Evolutionary conservation across 53 echinoderm and acorn worm genomes (phyloP).

Genomic region (Hippasteria phrygiana): DNA sequence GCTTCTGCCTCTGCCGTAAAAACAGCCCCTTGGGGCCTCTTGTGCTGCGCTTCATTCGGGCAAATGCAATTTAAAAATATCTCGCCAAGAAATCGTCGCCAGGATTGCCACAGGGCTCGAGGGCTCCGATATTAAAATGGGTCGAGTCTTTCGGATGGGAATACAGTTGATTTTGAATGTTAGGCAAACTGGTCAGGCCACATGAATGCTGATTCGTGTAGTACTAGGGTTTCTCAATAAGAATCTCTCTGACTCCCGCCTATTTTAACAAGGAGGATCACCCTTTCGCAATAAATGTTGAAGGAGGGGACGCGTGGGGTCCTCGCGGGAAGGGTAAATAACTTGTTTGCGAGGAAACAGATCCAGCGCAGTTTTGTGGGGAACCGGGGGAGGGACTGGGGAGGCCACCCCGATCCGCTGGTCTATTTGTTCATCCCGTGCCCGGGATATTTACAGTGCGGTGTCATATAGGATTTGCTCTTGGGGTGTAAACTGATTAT

Average conservation of each 20-base stretch:
- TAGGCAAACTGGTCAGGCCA: neutral
- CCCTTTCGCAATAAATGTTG: neutral
- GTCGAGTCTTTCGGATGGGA: neutral
- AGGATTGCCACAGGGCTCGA: conserved; percentile 32
- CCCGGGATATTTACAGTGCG: conserved; percentile 19
- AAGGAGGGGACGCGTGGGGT: neutral
- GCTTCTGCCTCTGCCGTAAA: neutral
- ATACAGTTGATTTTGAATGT: neutral
- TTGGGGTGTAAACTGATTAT: conserved; percentile 49
- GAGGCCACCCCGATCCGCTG: neutral
- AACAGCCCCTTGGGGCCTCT: conserved; percentile 26
- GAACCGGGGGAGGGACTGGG: neutral
- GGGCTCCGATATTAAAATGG: conserved; percentile 29
- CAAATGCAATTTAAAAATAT: conserved; percentile 55
- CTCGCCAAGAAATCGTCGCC: conserved; percentile 51
- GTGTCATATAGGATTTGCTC: conserved; percentile 24
- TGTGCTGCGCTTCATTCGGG: conserved; percentile 25
- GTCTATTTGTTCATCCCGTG: conserved; percentile 18
- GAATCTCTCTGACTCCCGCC: neutral
- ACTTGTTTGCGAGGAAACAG: neutral
- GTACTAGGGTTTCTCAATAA: neutral
- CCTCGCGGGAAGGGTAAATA: neutral
- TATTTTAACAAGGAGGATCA: neutral
- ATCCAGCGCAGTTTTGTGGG: neutral
- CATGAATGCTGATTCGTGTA: neutral